Conservation (phyloP, 2,888 invertebrate genomes). For the Thumatha senex region DNA sequence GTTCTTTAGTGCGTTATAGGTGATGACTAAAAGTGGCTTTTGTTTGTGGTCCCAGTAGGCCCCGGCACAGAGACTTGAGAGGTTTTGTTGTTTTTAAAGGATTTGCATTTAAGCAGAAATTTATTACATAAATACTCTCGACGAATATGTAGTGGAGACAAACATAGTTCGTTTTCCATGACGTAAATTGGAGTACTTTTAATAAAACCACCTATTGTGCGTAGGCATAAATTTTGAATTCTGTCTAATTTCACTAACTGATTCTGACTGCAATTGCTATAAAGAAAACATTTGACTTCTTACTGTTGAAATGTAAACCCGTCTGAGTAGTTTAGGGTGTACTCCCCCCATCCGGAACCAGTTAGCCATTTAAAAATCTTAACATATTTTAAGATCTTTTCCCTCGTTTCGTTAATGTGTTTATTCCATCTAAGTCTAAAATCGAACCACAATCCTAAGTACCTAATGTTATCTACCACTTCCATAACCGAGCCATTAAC, state of each 20-base stretch:
- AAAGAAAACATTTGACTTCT: conserved; percentile 5
- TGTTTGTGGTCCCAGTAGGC: no score
- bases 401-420: conserved; percentile 14
- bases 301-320: conserved; percentile 10
- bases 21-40: no score
- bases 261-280: not conserved
- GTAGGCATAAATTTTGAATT: conserved; percentile 6
- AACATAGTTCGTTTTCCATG: conserved; percentile 3
- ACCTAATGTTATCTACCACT: not conserved
- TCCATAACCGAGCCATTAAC: not conserved
- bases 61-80: no score
- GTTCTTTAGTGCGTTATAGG: no score
- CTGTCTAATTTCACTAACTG: conserved; percentile 8
- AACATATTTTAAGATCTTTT: conserved; percentile 10
- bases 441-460: conserved; percentile 18
- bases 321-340: not conserved
- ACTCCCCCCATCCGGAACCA: no score
- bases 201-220: conserved; percentile 10
- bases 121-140: conserved; percentile 4
- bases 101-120: not conserved
- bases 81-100: not conserved
- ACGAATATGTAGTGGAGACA: conserved; percentile 2
- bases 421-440: conserved; percentile 13
- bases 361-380: conserved; percentile 1
- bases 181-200: conserved; percentile 6